Evolutionary conservation across 2,113 vertebrate species (phyloP), one percentile per base, ranked within the genome.

Genomic region (Montifringilla adamsi): DNA sequence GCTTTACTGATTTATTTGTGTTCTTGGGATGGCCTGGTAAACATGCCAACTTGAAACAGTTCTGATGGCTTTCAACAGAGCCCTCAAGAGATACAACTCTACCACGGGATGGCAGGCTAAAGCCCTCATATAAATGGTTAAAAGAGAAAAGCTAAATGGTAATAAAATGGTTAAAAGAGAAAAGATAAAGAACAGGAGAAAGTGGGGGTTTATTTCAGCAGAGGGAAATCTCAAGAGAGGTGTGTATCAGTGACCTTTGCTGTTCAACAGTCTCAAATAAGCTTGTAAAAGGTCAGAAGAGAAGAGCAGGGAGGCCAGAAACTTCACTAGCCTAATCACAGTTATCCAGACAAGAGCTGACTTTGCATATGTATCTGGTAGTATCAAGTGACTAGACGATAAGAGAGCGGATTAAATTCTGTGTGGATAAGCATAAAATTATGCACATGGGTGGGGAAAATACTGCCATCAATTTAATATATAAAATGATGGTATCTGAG

Each of bases 391-490:
- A 69, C 56, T 47, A 56, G 41, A 41, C n/a, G 85, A 60, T 33
- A 73, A 85, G 66, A 66, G 18, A 47, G 30, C 24, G 47, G 46
- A 78, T 56, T 23, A 89, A 85, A 53, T 70, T 88, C 19, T 39
- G 15, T 56, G 21, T 35, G 67, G 41, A 30, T 55, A 55, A 85
- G 35, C 19, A 64, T 24, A 43, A 82, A 88, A 56, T 50, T 21
- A 60, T 69, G 35, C 33, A 60, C 11, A 31, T 16, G 8, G 15
- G 9, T 24, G 15, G 15, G 18, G 24, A 49, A 50, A 50, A 53
- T 30, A 69, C 4, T 3, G 2, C 2, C 17, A 77, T 49, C 0
- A 0, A 55, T 73, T 69, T 69, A 20, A 68, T 24, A 28, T 26
- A 43, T 18, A 58, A 93, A 83, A 67, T 83, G 1, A 53, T 39